These are phyloP conservation scores for Oncopodura yosiiana DNA, from an alignment of 1,140 invertebrate species.

Conservation along the genomic window DNA sequence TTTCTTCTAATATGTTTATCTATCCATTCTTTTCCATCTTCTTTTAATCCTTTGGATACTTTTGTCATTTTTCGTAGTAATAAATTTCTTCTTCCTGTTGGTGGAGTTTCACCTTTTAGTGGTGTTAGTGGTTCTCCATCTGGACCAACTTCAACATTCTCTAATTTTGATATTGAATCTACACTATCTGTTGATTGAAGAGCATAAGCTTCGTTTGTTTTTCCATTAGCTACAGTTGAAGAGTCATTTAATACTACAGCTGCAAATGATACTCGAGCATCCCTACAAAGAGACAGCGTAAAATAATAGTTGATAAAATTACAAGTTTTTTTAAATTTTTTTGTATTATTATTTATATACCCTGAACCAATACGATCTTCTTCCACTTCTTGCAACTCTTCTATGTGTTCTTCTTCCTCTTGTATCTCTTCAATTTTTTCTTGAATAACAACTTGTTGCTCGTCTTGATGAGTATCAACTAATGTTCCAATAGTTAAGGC, in stretches of 20 bases:
- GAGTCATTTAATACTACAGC: neutral
- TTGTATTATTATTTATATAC: too few relatives aligned
- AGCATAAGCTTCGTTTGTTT: neutral
- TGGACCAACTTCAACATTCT: neutral
- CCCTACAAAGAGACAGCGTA: too few relatives aligned
- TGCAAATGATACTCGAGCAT: too few relatives aligned
- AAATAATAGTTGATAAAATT: too few relatives aligned
- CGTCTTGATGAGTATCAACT: neutral
- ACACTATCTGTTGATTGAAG: conserved; percentile 41
- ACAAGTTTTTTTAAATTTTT: too few relatives aligned
- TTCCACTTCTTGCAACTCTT: conserved; percentile 41
- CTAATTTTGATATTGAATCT: conserved; percentile 33
- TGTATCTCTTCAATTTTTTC: neutral
- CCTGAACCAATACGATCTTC: neutral
- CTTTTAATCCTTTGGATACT: conserved; percentile 26
- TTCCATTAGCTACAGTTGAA: neutral
- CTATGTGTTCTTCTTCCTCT: conserved; percentile 41
- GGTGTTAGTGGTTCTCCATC: conserved; percentile 16
- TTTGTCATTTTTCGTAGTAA: conserved; percentile 30
- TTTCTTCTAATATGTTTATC: conserved; percentile 8
- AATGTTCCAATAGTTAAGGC: conserved; percentile 30
- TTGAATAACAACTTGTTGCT: neutral
- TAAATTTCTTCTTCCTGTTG: conserved; percentile 17
- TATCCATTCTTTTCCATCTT: conserved; percentile 30
- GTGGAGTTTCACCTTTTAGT: conserved; percentile 33